phyloP scores from a whole-genome alignment of 1,140 invertebrate species.

The Amyelois transitella region DNA sequence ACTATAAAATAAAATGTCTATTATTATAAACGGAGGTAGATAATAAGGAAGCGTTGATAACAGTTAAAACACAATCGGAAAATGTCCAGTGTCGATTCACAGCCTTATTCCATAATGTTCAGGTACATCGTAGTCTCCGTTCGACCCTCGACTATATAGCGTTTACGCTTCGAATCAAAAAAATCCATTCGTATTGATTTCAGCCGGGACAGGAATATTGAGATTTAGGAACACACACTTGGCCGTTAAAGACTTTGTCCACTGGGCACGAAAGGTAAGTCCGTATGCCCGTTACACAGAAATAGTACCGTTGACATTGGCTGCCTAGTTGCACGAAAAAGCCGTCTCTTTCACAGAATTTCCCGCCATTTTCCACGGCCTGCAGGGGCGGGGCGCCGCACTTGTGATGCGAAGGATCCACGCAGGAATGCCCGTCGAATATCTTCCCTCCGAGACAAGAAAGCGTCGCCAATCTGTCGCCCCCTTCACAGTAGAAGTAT shows the following conservation, averaged over 20 bases:
- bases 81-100: constrained; percentile 19
- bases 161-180: neutral
- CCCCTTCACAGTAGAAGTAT: constrained; percentile 75
- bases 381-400: constrained; percentile 47
- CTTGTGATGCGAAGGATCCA: constrained; percentile 43
- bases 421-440: constrained; percentile 74
- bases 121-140: constrained; percentile 47
- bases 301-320: constrained; percentile 74
- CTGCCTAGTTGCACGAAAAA: constrained; percentile 72
- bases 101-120: constrained; percentile 35
- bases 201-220: constrained; percentile 71
- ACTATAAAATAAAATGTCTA: constrained; percentile 38
- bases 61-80: neutral
- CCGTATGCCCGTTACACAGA: constrained; percentile 69
- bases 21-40: constrained; percentile 30
- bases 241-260: constrained; percentile 70
- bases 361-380: constrained; percentile 37
- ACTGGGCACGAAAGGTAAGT: constrained; percentile 55
- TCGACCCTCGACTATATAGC: neutral
- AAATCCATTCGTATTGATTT: constrained; percentile 14
- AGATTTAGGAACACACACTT: constrained; percentile 68
- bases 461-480: constrained; percentile 72
- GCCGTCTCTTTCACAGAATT: constrained; percentile 66
- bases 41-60: neutral
- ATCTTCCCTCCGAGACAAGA: constrained; percentile 74